These are phyloP conservation scores for Ormyrus pomaceus DNA, from an alignment of 2,888 invertebrate genomes.

Conservation along the genomic window DNA sequence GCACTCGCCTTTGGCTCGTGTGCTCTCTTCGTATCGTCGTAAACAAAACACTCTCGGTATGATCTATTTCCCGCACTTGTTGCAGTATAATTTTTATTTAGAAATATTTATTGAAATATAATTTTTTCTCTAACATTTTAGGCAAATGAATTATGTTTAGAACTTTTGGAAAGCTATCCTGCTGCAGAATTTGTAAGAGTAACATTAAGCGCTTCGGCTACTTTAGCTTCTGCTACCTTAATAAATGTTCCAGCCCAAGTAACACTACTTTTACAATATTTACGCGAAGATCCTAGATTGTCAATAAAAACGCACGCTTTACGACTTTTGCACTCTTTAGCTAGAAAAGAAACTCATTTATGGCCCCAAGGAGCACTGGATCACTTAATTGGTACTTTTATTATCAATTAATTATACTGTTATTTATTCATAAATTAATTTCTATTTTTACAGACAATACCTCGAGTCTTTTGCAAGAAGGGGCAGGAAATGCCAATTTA, in stretches of 20 bases:
- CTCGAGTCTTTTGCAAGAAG: slow-evolving; percentile 70
- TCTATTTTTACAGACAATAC: slow-evolving; percentile 57
- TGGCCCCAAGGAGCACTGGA: slow-evolving; percentile 82
- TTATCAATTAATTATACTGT: too few relatives aligned
- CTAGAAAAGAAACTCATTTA: slow-evolving; percentile 85
- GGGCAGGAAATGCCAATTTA: slow-evolving; percentile 71
- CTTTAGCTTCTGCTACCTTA: slow-evolving; percentile 91
- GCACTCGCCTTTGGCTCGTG: too few relatives aligned
- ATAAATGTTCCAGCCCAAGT: slow-evolving; percentile 94
- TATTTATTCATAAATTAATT: background rate
- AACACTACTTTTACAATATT: slow-evolving; percentile 81
- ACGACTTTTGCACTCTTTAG: slow-evolving; percentile 82
- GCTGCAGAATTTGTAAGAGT: slow-evolving; percentile 88
- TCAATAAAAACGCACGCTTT: slow-evolving; percentile 83
- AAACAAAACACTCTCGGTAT: too few relatives aligned
- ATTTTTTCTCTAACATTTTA: slow-evolving; percentile 66
- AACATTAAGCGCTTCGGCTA: slow-evolving; percentile 91
- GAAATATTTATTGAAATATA: too few relatives aligned
- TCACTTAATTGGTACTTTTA: slow-evolving; percentile 73
- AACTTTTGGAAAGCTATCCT: slow-evolving; percentile 86
- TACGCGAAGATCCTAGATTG: slow-evolving; percentile 83
- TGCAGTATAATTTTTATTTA: slow-evolving; percentile 3
- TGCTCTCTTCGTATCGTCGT: too few relatives aligned
- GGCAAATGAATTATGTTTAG: slow-evolving; percentile 85
- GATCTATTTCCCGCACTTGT: too few relatives aligned